phyloP scores from a whole-genome alignment of 2,113 vertebrate genomes.

The Cinclus cinclus region DNA sequence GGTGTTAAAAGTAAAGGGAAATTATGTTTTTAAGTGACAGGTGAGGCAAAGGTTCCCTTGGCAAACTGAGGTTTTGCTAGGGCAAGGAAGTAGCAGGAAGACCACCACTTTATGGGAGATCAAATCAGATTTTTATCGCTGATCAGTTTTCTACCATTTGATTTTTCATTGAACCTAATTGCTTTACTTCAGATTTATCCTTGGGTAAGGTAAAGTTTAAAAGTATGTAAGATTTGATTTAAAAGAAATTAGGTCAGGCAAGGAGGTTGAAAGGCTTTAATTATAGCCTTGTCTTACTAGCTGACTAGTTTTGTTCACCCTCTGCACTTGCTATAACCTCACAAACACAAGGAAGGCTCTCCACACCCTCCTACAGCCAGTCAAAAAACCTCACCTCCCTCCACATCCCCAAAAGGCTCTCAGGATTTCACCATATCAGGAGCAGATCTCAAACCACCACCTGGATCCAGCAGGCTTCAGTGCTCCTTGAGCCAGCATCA shows the following conservation, averaged over 20 bases:
- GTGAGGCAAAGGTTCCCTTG: neutral
- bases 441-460: neutral
- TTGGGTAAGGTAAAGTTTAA: conserved; percentile 13
- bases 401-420: neutral
- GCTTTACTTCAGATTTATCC: conserved; percentile 25
- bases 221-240: neutral
- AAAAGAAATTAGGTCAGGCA: neutral
- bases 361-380: neutral
- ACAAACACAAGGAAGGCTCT: neutral
- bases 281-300: neutral
- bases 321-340: neutral
- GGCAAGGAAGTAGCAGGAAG: neutral
- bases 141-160: neutral
- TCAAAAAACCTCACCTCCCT: neutral
- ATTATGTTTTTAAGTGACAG: neutral
- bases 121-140: neutral
- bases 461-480: neutral
- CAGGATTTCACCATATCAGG: neutral
- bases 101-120: neutral
- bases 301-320: neutral
- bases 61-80: neutral
- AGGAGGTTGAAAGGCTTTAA: neutral
- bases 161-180: conserved; percentile 26
- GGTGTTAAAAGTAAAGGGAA: neutral
- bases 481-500: neutral